Evolutionary conservation across 2,113 vertebrate genomes (phyloP).

Genomic region (Corynorhinus townsendii): DNA sequence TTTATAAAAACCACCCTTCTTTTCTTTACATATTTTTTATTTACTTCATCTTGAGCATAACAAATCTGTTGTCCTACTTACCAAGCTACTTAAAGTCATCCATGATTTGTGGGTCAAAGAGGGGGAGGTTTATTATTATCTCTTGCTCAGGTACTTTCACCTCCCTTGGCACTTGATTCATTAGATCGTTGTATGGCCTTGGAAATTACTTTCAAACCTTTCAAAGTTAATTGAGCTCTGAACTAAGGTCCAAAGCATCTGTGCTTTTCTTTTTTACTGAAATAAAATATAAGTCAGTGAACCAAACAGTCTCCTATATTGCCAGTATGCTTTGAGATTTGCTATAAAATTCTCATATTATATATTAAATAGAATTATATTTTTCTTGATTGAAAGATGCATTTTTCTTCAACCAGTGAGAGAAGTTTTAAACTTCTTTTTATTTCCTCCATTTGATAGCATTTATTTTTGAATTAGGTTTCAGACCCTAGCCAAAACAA

Average conservation of each 20-base stretch:
- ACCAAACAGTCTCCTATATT: background rate
- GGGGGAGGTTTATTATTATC: slow-evolving; percentile 30
- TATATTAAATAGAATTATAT: slow-evolving; percentile 15
- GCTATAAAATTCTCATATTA: background rate
- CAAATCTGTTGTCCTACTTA: slow-evolving; percentile 42
- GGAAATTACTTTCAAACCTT: slow-evolving; percentile 58
- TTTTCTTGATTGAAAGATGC: background rate
- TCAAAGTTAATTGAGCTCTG: slow-evolving; percentile 55
- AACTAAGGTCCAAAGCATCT: slow-evolving; percentile 41
- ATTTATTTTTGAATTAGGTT: background rate
- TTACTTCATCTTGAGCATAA: background rate
- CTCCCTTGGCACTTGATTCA: slow-evolving; percentile 53
- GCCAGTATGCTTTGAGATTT: background rate
- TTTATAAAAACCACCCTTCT: background rate
- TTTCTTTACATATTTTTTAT: background rate
- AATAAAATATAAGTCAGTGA: slow-evolving; percentile 46
- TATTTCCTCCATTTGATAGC: background rate
- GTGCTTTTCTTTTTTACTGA: slow-evolving; percentile 31
- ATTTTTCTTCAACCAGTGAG: background rate
- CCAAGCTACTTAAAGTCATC: slow-evolving; percentile 4
- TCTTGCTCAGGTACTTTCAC: slow-evolving; percentile 21
- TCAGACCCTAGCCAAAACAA: background rate
- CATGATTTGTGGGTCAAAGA: slow-evolving; percentile 27
- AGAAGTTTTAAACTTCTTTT: background rate
- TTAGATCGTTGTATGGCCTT: slow-evolving; percentile 49